Base-by-base conservation (phyloP, 2,888 invertebrate genomes). In the Lasioglossum vierecki region DNA sequence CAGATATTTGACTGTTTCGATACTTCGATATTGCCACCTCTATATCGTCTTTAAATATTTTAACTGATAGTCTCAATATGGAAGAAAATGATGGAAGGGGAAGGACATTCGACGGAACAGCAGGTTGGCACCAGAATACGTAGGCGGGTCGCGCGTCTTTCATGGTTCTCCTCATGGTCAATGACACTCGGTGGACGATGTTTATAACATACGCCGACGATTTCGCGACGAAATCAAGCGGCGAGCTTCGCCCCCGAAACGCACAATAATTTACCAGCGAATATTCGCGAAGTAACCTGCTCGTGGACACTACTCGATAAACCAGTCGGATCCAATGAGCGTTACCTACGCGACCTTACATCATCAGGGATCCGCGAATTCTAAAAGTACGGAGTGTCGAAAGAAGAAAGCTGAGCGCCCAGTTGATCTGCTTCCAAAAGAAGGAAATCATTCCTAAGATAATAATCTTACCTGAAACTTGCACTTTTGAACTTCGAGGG, bases 131-230 rank as follows among this genome's bases (percentile, higher is more conserved):
- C 39, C 57, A 71, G 41, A n/a, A 70, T 13, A 79, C 87, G 85
- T 87, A 81, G 88, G 88, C 82, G 85, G 77, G 39, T 46, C n/a
- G n/a, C 72, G 53, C 72, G 74, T 84, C 81, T 86, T 82, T 80
- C 70, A 85, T n/a, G 85, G 80, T 63, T 79, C 71, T 80, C 80
- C 87, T 89, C 91, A 89, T 91, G 91, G 92, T 92, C 92, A 91
- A 92, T 92, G 92, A 92, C 92, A 91, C 84, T 80, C 80, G 78
- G 41, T n/a, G 44, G 74, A 9, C 73, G 82, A 76, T 78, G 82
- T 82, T 83, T 79, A 83, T 83, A 86, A 66, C 74, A 30, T 63
- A 53, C 79, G 71, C 68, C 66, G 49, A 68, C 74, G 78, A 30
- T 80, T 82, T 68, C 63, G 39, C 79, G 80, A 80, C 74, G 73